A percentile compares a stretch with the other conserved stretches of the same genome.
phyloP scores from a whole-genome alignment of 2,113 vertebrate species.

The Ctenomys sociabilis region DNA sequence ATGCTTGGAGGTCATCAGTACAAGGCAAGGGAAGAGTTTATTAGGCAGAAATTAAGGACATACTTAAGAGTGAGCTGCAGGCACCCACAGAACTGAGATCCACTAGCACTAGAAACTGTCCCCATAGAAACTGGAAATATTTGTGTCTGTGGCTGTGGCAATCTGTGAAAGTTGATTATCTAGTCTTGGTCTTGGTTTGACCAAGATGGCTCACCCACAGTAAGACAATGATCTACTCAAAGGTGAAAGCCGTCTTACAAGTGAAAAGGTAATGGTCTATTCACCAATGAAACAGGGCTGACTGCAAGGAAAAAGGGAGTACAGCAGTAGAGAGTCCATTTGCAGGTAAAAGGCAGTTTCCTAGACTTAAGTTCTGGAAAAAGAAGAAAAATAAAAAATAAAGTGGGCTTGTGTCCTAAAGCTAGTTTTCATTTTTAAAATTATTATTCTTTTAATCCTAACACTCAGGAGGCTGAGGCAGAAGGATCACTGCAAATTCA shows the following conservation, averaged over 20 bases:
- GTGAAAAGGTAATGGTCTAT: neutral
- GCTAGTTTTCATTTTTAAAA: neutral
- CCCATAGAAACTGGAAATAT: neutral
- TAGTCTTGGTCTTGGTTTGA: neutral
- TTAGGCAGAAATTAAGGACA: neutral
- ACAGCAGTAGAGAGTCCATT: neutral
- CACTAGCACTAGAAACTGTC: neutral
- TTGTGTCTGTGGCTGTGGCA: neutral
- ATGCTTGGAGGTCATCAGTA: neutral
- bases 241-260: neutral
- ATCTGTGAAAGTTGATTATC: neutral
- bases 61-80: neutral
- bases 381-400: neutral
- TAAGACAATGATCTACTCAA: neutral
- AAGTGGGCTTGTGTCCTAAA: neutral
- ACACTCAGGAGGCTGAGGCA: neutral
- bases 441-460: neutral
- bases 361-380: neutral
- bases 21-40: neutral
- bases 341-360: neutral
- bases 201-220: neutral
- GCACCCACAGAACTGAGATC: neutral
- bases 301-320: neutral
- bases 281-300: neutral
- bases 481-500: neutral